Evolutionary conservation across 2,113 vertebrate genomes (phyloP).

Genomic region (Atherinomorus stipes): DNA sequence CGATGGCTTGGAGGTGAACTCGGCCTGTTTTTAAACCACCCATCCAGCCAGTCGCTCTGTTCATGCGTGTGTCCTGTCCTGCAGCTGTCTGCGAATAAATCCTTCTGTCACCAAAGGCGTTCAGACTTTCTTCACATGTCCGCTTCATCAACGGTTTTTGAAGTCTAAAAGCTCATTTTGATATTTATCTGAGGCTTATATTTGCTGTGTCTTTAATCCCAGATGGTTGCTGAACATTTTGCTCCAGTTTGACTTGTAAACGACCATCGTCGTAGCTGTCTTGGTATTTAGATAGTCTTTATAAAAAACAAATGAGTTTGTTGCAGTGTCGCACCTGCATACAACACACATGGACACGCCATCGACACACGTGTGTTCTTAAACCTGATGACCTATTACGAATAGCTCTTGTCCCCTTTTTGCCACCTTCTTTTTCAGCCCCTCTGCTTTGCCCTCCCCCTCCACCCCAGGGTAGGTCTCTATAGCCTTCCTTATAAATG

Average conservation of each 20-base stretch:
- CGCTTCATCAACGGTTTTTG: slow-evolving; percentile 38
- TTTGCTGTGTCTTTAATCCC: slow-evolving; percentile 9
- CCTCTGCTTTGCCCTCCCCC: slow-evolving; percentile 52
- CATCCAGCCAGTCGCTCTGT: slow-evolving; percentile 49
- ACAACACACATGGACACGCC: not conserved
- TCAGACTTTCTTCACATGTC: slow-evolving; percentile 51
- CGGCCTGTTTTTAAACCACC: slow-evolving; percentile 16
- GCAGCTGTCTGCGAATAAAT: slow-evolving; percentile 81
- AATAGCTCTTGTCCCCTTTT: slow-evolving; percentile 65
- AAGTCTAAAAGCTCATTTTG: slow-evolving; percentile 22
- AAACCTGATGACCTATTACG: slow-evolving; percentile 72
- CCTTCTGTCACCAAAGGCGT: slow-evolving; percentile 73
- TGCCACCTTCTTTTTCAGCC: slow-evolving; percentile 67
- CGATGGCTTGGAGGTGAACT: slow-evolving; percentile 61
- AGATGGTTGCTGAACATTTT: not conserved
- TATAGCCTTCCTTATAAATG: slow-evolving; percentile 68
- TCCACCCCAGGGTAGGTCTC: slow-evolving; percentile 50
- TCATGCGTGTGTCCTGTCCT: slow-evolving; percentile 61
- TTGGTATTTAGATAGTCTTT: not conserved
- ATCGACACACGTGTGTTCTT: slow-evolving; percentile 52
- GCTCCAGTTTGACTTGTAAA: slow-evolving; percentile 25
- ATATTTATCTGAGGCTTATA: not conserved
- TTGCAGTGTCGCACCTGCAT: slow-evolving; percentile 17
- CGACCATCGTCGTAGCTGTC: not conserved
- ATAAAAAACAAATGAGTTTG: slow-evolving; percentile 1